A percentile compares a stretch with the other conserved stretches of the same genome.
phyloP scores from a whole-genome alignment of 2,797 vertebrate species.

The Adelosebastes latens region DNA sequence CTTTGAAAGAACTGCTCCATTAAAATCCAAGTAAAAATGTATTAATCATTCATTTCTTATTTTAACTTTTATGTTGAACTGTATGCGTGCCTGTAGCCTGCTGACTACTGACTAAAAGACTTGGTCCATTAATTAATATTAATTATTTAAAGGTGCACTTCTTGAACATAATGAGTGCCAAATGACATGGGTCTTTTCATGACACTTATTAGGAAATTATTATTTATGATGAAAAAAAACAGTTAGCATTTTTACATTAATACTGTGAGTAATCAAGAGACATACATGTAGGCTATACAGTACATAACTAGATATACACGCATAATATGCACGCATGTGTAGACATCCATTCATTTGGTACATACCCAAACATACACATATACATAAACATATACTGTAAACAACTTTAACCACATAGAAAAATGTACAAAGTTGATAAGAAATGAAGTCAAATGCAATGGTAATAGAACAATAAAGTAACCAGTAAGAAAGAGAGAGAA shows the following conservation, averaged over 20 bases:
- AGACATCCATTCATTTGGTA: neutral
- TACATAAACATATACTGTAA: neutral
- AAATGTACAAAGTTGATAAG: neutral
- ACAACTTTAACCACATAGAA: neutral
- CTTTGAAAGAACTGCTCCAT: neutral
- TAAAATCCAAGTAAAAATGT: neutral
- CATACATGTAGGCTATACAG: neutral
- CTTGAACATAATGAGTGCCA: neutral
- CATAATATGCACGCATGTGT: neutral
- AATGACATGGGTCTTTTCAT: neutral
- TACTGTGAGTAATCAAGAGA: neutral
- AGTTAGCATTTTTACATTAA: neutral
- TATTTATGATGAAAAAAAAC: neutral
- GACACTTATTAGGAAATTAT: neutral
- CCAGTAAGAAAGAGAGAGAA: neutral
- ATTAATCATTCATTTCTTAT: neutral
- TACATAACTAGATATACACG: neutral
- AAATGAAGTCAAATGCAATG: neutral
- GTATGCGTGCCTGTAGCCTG: neutral
- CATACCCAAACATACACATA: neutral
- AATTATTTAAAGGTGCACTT: neutral
- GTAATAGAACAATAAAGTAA: neutral
- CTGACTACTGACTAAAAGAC: too few relatives aligned
- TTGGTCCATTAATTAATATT: neutral
- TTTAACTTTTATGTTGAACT: neutral